phyloP scores from a whole-genome alignment of 1,140 invertebrate species.

The Odontomachus brunneus region DNA sequence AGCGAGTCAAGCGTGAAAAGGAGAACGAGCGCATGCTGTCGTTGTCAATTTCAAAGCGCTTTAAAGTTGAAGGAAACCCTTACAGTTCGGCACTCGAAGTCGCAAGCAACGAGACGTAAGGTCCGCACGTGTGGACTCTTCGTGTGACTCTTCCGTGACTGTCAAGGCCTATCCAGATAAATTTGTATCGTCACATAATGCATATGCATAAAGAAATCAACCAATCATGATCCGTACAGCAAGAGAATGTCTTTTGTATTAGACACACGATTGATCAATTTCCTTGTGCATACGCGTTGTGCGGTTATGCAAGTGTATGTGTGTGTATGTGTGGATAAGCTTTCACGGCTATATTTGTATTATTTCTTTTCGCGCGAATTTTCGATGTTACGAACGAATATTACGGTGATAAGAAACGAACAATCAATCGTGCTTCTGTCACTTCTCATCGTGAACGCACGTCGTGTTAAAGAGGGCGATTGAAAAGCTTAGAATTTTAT shows the following conservation, averaged over 20 bases:
- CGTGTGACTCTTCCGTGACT: too few relatives aligned
- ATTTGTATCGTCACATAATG: too few relatives aligned
- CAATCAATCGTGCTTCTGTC: slow-evolving; percentile 44
- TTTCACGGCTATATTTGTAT: slow-evolving; percentile 5
- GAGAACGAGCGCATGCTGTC: slow-evolving; percentile 9
- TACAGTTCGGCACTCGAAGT: slow-evolving; percentile 50
- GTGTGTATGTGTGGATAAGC: too few relatives aligned
- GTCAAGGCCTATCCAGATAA: too few relatives aligned
- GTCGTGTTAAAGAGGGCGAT: neutral
- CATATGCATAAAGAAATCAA: too few relatives aligned
- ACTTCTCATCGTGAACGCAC: slow-evolving; percentile 64
- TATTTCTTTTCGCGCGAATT: neutral
- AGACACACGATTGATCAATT: too few relatives aligned
- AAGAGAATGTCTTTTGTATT: too few relatives aligned
- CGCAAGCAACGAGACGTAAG: neutral
- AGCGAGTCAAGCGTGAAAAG: neutral
- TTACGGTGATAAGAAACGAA: neutral
- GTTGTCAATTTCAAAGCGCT: slow-evolving; percentile 43
- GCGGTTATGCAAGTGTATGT: too few relatives aligned
- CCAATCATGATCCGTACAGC: too few relatives aligned
- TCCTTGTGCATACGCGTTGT: too few relatives aligned
- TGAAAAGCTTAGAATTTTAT: slow-evolving; percentile 39
- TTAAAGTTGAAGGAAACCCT: neutral
- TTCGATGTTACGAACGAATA: neutral
- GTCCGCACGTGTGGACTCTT: too few relatives aligned